A percentile compares a stretch with the other conserved stretches of the same genome.
These are phyloP conservation scores for Sorex maritimensis DNA, from an alignment of 2,797 vertebrate species.

Conservation along the genomic window DNA sequence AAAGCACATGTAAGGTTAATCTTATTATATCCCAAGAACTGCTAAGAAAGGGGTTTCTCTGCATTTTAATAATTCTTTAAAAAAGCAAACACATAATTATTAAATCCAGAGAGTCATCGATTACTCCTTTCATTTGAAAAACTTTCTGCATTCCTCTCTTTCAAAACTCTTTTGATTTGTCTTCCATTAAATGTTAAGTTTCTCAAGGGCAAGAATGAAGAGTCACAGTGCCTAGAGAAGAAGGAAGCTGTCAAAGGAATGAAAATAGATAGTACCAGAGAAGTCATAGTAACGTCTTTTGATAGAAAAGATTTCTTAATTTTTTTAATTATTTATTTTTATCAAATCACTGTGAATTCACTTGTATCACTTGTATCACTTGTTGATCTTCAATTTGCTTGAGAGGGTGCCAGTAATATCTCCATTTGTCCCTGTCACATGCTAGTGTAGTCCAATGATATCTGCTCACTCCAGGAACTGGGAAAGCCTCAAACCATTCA, in stretches of 20 bases:
- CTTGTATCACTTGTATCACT: too few relatives aligned
- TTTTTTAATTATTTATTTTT: too few relatives aligned
- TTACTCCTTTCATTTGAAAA: not conserved
- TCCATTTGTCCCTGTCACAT: too few relatives aligned
- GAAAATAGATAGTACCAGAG: not conserved
- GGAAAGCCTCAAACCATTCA: too few relatives aligned
- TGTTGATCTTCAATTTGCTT: too few relatives aligned
- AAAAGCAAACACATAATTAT: not conserved
- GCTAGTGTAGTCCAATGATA: too few relatives aligned
- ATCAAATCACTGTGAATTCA: too few relatives aligned
- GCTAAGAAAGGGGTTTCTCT: not conserved
- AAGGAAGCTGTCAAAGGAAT: not conserved
- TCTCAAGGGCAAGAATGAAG: not conserved
- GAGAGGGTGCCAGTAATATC: too few relatives aligned
- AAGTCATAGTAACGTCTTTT: not conserved
- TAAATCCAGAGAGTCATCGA: not conserved
- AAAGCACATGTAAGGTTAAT: not conserved
- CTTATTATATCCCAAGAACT: not conserved
- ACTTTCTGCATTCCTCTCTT: not conserved
- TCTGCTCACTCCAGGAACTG: too few relatives aligned
- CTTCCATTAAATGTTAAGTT: slow-evolving; percentile 29
- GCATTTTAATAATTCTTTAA: not conserved
- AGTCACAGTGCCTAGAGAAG: not conserved
- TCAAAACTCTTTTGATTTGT: not conserved
- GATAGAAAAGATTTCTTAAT: too few relatives aligned